These are phyloP conservation scores for Haemorhous mexicanus DNA, from an alignment of 2,113 vertebrate genomes.

Conservation along the genomic window DNA sequence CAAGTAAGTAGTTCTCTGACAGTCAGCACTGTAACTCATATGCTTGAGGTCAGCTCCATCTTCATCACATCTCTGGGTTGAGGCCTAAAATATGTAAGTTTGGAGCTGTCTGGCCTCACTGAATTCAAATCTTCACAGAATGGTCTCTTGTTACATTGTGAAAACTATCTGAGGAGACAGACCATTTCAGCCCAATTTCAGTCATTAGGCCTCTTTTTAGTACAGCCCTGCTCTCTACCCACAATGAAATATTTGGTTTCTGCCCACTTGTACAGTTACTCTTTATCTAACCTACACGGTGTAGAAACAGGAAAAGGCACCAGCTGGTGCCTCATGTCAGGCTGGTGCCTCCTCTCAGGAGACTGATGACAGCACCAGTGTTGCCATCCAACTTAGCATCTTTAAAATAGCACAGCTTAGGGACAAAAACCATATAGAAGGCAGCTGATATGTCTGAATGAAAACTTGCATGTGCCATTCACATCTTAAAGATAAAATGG, in stretches of 20 bases:
- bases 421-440: background rate
- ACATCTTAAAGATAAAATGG: background rate
- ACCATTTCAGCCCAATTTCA: background rate
- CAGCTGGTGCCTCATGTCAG: background rate
- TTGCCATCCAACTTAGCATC: background rate
- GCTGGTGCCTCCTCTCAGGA: background rate
- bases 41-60: background rate
- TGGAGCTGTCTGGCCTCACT: background rate
- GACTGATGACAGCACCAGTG: background rate
- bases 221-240: background rate
- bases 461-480: background rate
- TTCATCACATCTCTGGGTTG: background rate
- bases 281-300: background rate
- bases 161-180: background rate
- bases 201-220: background rate
- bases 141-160: background rate
- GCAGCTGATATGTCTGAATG: background rate
- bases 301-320: background rate
- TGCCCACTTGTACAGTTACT: background rate
- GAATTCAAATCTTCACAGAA: background rate
- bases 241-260: background rate
- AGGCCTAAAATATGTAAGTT: background rate
- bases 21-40: background rate
- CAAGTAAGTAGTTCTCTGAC: background rate
- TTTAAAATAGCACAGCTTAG: background rate